phyloP scores from a whole-genome alignment of 2,113 vertebrate genomes.

The Tyrannus savana region DNA sequence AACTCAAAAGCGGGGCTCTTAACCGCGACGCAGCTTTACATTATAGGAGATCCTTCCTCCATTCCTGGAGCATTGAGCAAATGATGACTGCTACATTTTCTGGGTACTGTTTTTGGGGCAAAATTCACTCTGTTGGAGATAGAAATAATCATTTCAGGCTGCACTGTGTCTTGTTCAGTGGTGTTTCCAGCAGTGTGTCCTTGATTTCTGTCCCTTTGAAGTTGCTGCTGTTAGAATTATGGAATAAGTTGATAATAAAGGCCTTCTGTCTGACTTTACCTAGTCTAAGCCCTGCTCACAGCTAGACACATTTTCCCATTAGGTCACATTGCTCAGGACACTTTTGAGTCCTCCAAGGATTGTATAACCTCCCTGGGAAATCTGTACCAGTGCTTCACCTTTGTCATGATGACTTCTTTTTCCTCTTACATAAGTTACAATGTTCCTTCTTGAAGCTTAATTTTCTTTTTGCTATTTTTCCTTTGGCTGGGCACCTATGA shows the following conservation, averaged over 20 bases:
- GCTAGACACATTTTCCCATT: background rate
- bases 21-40: background rate
- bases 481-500: background rate
- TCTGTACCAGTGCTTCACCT: background rate
- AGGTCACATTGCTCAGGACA: background rate
- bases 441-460: background rate
- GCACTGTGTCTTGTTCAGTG: background rate
- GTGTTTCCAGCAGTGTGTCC: background rate
- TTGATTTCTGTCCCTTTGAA: background rate
- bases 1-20: background rate
- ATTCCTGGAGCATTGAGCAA: background rate
- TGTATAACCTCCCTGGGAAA: background rate
- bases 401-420: background rate
- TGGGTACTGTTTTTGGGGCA: background rate
- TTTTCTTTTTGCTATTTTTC: background rate
- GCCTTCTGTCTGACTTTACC: background rate
- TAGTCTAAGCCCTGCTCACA: background rate
- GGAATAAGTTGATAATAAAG: background rate
- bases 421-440: background rate
- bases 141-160: background rate
- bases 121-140: background rate
- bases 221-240: background rate
- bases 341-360: background rate
- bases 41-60: background rate
- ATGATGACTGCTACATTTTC: background rate